phyloP scores from a whole-genome alignment of 2,888 invertebrate genomes.

The Autographa pulchrina region DNA sequence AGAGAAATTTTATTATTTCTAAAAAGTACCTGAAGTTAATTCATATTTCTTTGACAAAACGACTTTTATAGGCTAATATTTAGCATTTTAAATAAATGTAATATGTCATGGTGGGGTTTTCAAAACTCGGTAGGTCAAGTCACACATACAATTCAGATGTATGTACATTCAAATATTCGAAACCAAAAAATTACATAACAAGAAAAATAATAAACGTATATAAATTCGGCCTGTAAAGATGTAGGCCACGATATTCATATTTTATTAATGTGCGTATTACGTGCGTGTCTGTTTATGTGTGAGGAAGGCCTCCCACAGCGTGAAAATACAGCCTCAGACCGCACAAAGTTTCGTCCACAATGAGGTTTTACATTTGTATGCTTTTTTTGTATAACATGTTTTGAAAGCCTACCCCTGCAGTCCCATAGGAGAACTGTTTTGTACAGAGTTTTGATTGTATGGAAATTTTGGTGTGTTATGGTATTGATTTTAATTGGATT shows the following conservation, averaged over 20 bases:
- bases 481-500: neutral
- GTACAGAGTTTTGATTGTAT: neutral
- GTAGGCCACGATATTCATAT: constrained; percentile 1
- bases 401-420: neutral
- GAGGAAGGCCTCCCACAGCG: neutral
- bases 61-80: too few species aligned
- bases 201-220: neutral
- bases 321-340: neutral
- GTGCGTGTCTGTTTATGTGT: constrained; percentile 3
- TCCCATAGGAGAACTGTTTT: neutral
- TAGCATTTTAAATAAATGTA: too few species aligned
- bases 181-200: neutral
- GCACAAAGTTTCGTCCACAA: neutral
- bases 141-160: too few species aligned
- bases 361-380: neutral
- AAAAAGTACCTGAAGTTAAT: too few species aligned
- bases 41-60: too few species aligned
- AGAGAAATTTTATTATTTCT: too few species aligned
- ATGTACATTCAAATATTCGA: neutral
- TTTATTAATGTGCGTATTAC: constrained; percentile 4
- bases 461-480: too few species aligned
- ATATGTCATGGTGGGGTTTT: too few species aligned
- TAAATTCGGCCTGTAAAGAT: neutral
- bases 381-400: neutral
- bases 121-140: too few species aligned